Evolutionary conservation across 2,113 vertebrate species (phyloP).

Genomic region (Ceyx margarethae): DNA sequence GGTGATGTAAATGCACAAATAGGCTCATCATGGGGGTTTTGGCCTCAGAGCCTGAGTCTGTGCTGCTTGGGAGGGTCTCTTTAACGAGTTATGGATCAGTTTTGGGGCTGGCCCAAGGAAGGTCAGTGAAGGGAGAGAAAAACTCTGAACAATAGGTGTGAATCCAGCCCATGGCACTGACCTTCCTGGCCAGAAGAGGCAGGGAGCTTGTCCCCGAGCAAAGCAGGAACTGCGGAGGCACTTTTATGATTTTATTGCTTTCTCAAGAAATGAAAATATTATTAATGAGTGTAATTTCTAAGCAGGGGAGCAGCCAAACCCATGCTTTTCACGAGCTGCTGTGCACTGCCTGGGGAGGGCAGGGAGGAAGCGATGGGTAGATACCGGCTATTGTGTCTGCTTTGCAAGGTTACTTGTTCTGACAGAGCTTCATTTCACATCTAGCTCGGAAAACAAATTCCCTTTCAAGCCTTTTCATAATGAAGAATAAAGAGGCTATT

Average conservation of each 20-base stretch:
- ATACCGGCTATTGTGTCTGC: slow-evolving; percentile 66
- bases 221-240: neutral
- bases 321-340: neutral
- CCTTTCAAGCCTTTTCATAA: slow-evolving; percentile 69
- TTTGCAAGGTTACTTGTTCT: slow-evolving; percentile 73
- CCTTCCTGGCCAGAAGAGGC: neutral
- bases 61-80: neutral
- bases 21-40: neutral
- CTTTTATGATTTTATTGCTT: slow-evolving; percentile 33
- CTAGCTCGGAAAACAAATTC: slow-evolving; percentile 66
- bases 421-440: slow-evolving; percentile 55
- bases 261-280: slow-evolving; percentile 19
- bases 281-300: slow-evolving; percentile 49
- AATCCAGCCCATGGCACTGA: neutral
- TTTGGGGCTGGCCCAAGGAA: neutral
- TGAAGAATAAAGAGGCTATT: slow-evolving; percentile 75
- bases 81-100: neutral
- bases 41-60: neutral
- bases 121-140: neutral
- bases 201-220: neutral
- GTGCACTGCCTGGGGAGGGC: neutral
- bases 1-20: neutral
- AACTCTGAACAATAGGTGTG: neutral
- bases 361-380: slow-evolving; percentile 50
- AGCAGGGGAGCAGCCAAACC: slow-evolving; percentile 32